phyloP scores from a whole-genome alignment of 2,888 invertebrate species.

The Diploptera punctata region DNA sequence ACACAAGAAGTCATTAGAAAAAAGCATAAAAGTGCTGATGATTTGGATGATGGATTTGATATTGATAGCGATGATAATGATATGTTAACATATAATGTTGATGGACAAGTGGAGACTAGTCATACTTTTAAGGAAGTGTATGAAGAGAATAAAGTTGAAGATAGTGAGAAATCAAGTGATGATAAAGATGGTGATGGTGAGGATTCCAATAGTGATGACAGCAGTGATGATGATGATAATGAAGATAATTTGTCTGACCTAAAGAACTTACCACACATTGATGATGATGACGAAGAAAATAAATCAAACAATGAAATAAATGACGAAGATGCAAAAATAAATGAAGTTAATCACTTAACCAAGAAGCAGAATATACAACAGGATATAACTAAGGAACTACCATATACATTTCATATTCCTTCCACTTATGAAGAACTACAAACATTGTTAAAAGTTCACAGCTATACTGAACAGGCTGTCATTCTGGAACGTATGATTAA shows the following conservation, averaged over 20 bases:
- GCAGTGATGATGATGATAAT: constrained; percentile 37
- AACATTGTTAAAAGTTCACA: constrained; percentile 65
- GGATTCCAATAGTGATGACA: background rate
- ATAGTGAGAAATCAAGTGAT: background rate
- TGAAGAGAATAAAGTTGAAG: constrained; percentile 33
- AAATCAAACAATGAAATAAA: constrained; percentile 2
- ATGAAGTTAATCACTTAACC: background rate
- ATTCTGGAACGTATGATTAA: constrained; percentile 85
- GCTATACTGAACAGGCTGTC: constrained; percentile 68
- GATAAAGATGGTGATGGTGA: background rate
- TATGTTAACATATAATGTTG: background rate
- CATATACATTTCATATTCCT: constrained; percentile 62
- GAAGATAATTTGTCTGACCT: constrained; percentile 59
- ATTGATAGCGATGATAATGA: background rate
- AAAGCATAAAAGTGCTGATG: constrained; percentile 82
- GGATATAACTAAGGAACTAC: constrained; percentile 59
- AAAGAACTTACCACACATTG: constrained; percentile 51
- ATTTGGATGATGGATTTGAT: constrained; percentile 76
- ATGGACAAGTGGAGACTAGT: background rate
- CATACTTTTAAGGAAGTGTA: background rate
- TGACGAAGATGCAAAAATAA: background rate
- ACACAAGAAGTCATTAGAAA: constrained; percentile 50
- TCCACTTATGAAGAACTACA: constrained; percentile 67
- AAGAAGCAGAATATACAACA: background rate
- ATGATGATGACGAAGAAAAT: constrained; percentile 33